Evolutionary conservation across 2,888 invertebrate genomes (phyloP), one percentile per base, ranked within the genome.

Genomic region (Hyppa rectilinea): DNA sequence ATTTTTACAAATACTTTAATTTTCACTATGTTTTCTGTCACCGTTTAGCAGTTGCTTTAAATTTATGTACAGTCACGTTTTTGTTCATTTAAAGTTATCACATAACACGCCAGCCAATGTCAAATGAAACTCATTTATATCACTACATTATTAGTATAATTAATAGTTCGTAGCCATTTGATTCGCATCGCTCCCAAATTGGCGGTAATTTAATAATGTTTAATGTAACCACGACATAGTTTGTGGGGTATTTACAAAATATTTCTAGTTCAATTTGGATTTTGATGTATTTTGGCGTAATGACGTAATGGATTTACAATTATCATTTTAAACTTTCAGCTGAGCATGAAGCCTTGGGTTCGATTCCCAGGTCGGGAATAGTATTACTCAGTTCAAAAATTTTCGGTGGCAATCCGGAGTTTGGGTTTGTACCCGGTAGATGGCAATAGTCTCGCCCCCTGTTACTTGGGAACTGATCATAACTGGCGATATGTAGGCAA

Each of bases 131-230:
- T 59, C n/a, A 59, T 66, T 59, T 53, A 59, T 43, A 38, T 73
- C 20, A 31, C 29, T 45, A 43, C 73, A 59, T 73, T 52, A 59
- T 53, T 73, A 53, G 20, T 63, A 10, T 26, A 73, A 53, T 73
- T 47, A 59, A 59, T 73, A 58, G 20, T 49, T 53, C 52, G 34
- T 23, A 53, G 40, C 40, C 23, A 65, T 73, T 73, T 65, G 40
- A 73, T 73, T 73, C 52, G 20, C 58, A 29, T 53, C 14, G 34
- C 53, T 53, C 29, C 12, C 50, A 43, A 65, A 73, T 65, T 73
- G 47, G 34, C 36, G 20, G 59, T 73, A 65, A 73, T 73, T 73
- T 65, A 59, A 65, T 73, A 7, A 52, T 26, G 31, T 52, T 59
- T 49, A 72, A 73, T 73, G 38, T 65, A 43, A 66, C 74, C 53